Base-by-base conservation (phyloP, 2,797 vertebrate species). In the Gymnopithys bicolor region DNA sequence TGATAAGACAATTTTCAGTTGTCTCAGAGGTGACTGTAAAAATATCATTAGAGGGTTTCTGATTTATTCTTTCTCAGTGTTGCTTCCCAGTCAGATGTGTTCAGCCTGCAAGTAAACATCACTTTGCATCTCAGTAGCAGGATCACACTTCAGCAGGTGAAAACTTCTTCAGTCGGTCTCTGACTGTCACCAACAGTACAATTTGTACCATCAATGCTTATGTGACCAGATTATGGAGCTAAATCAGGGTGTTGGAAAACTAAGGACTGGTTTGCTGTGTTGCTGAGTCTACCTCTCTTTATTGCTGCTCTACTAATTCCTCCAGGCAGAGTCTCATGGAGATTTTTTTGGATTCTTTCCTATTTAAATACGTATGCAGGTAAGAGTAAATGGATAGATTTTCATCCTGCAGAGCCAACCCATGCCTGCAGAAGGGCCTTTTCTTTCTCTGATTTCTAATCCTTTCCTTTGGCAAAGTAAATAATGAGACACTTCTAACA, bases 401-500 rank as follows among this genome's bases (percentile, higher is more conserved):
- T 93, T 85, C 51, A 60, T 80, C 53, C 73, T 78, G 56, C 68
- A 84, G 69, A 74, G 51, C 59, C 84, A 94, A 83, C 37, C 14
- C 10, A 5, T 87, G 60, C 64, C 53, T 79, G 48, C 27, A 87
- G 63, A 84, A 89, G 30, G 49, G 60, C 32, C 28, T 79, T 88
- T 91, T 92, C 63, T 95, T 89, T 76, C 73, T 94, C 55, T 89
- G 68, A 52, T 86, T 76, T 41, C 58, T 95, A 95, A 92, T 93
- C 82, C 66, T 89, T 90, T 92, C 64, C 66, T 73, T 91, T 87
- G 89, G 93, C 79, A 91, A 95, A 92, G 51, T 94, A 93, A 96
- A 94, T 94, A 88, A 92, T 73, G 74, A 94, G 79, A 88, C 51
- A 48, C 62, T 90, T 92, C 60, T 90, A 51, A 48, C 60, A 80